Conservation (phyloP, 2,888 invertebrate species). For the Pemphredon lugubris region DNA sequence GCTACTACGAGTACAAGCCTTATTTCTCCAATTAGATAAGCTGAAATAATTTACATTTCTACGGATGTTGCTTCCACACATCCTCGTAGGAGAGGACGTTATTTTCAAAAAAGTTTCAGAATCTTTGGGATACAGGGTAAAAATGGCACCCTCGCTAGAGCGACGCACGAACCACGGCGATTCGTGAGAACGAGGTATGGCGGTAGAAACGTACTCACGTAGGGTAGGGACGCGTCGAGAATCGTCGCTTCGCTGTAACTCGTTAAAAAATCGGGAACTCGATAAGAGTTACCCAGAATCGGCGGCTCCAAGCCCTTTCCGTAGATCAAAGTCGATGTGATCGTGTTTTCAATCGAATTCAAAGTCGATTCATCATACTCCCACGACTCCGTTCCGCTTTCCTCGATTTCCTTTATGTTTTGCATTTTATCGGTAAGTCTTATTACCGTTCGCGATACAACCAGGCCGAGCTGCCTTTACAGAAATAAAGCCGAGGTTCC, state of each 20-base stretch:
- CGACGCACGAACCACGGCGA: too few relatives aligned
- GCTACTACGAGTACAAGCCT: neutral
- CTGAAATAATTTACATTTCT: neutral
- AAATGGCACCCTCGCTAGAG: neutral
- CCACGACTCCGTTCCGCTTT: neutral
- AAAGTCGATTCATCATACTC: neutral
- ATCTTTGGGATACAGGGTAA: neutral
- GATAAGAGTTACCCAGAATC: constrained; percentile 84
- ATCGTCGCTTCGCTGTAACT: constrained; percentile 80
- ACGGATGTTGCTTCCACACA: too few relatives aligned
- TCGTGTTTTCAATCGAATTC: neutral
- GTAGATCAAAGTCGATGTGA: neutral
- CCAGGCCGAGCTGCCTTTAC: constrained; percentile 17
- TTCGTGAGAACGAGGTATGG: constrained; percentile 2
- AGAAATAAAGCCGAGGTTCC: constrained; percentile 20
- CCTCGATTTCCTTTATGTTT: neutral
- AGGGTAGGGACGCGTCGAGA: constrained; percentile 85
- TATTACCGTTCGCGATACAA: neutral
- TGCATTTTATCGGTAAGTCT: neutral
- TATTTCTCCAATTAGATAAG: neutral
- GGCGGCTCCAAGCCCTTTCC: constrained; percentile 76
- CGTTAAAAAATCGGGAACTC: constrained; percentile 44
- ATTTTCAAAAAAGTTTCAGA: neutral
- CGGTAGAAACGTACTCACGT: constrained; percentile 79
- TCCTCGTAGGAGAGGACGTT: too few relatives aligned